Conservation (phyloP, 2,888 invertebrate species). For the Vanessa cardui region DNA sequence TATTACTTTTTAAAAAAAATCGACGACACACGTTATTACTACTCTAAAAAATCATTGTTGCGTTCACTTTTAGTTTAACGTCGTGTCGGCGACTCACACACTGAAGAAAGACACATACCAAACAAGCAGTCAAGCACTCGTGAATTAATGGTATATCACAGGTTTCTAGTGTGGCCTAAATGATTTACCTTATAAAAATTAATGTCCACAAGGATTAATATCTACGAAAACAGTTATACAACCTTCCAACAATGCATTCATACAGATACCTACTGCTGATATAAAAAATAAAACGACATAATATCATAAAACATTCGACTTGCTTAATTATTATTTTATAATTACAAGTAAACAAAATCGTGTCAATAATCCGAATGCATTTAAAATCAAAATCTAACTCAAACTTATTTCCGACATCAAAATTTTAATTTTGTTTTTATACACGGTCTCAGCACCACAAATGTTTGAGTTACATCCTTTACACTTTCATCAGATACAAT, state of each 20-base stretch:
- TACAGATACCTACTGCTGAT: slow-evolving; percentile 20
- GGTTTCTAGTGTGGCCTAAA: slow-evolving; percentile 77
- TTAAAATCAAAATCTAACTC: slow-evolving; percentile 23
- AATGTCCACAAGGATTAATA: slow-evolving; percentile 30
- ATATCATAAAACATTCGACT: slow-evolving; percentile 24
- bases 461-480: slow-evolving; percentile 24
- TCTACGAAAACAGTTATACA: slow-evolving; percentile 39
- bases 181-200: slow-evolving; percentile 55
- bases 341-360: slow-evolving; percentile 2
- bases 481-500: slow-evolving; percentile 19
- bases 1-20: slow-evolving; percentile 21
- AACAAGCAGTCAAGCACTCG: slow-evolving; percentile 71
- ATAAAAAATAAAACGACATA: slow-evolving; percentile 28
- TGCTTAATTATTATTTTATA: slow-evolving; percentile 7
- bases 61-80: slow-evolving; percentile 26
- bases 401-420: slow-evolving; percentile 11
- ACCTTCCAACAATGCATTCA: slow-evolving; percentile 43
- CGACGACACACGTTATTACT: slow-evolving; percentile 38
- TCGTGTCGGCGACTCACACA: slow-evolving; percentile 51
- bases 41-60: slow-evolving; percentile 29
- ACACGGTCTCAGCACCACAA: slow-evolving; percentile 3
- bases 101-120: slow-evolving; percentile 62
- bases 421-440: background rate
- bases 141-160: slow-evolving; percentile 76
- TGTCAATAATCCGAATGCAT: slow-evolving; percentile 1